Evolutionary conservation across 1,140 invertebrate species (phyloP).

Genomic region (Drosophila kurseongensis): DNA sequence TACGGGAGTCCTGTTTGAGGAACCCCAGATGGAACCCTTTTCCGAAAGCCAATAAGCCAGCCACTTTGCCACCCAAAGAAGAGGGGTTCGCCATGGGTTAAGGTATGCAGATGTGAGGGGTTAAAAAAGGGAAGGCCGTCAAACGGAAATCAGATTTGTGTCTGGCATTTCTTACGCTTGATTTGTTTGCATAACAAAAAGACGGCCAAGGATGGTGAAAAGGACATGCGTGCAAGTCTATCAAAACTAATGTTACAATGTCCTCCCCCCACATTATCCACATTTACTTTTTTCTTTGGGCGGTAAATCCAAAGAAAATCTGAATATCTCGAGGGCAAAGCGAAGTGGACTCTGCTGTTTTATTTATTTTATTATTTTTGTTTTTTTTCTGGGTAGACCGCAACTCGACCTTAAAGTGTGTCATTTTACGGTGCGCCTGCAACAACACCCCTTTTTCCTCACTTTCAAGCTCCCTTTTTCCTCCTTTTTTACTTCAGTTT

Average conservation of each 20-base stretch:
- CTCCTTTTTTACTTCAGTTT: conserved; percentile 1
- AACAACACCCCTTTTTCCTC: not conserved
- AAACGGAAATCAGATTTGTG: conserved; percentile 78
- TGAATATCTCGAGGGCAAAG: conserved; percentile 2
- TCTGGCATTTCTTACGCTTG: conserved; percentile 53
- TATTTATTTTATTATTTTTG: conserved; percentile 37
- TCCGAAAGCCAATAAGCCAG: conserved; percentile 57
- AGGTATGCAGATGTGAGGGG: conserved; percentile 15
- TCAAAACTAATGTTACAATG: conserved; percentile 68
- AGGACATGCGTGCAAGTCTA: conserved; percentile 72
- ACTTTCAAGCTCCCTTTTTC: not conserved
- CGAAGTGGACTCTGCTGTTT: conserved; percentile 30
- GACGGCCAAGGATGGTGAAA: conserved; percentile 28
- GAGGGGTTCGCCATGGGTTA: conserved; percentile 1
- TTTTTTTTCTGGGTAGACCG: conserved; percentile 51
- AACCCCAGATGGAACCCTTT: conserved; percentile 17
- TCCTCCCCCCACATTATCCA: not conserved
- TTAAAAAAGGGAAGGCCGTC: conserved; percentile 19
- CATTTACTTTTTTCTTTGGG: not conserved
- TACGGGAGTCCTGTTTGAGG: not conserved
- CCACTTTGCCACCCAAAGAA: conserved; percentile 55
- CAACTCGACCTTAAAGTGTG: conserved; percentile 69
- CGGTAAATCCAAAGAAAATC: conserved; percentile 12
- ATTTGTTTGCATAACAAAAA: conserved; percentile 70
- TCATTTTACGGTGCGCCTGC: conserved; percentile 47